A percentile compares a stretch with the other conserved stretches of the same genome.
Evolutionary conservation across 2,113 vertebrate species (phyloP).

Genomic region (Apistogramma diplotaenia): DNA sequence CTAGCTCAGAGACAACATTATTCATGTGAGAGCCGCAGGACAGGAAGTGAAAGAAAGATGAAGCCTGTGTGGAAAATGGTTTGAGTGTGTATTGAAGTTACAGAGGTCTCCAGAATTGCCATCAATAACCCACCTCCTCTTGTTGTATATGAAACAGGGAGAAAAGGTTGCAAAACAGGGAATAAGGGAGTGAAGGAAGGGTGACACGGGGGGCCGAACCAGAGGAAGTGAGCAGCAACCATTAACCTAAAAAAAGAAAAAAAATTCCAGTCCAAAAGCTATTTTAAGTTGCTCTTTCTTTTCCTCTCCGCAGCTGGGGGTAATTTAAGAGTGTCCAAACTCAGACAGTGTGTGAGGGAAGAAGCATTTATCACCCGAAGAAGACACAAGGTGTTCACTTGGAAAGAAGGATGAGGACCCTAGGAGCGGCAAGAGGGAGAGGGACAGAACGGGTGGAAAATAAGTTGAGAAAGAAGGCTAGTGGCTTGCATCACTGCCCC

Average conservation of each 20-base stretch:
- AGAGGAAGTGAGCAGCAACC: constrained; percentile 44
- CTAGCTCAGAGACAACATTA: constrained; percentile 73
- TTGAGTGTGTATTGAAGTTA: constrained; percentile 28
- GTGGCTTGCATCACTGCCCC: constrained; percentile 1
- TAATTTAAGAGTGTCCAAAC: constrained; percentile 73
- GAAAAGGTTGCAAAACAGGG: constrained; percentile 21
- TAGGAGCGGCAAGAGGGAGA: constrained; percentile 10
- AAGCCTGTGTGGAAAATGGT: constrained; percentile 39
- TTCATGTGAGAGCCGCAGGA: constrained; percentile 65
- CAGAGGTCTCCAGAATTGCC: constrained; percentile 65
- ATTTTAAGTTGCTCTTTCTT: constrained; percentile 69
- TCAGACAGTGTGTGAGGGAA: constrained; percentile 53
- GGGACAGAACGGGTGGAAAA: constrained; percentile 9
- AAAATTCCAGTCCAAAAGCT: constrained; percentile 61
- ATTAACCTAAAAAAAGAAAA: constrained; percentile 59
- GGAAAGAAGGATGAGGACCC: constrained; percentile 52
- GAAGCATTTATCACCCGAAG: constrained; percentile 71
- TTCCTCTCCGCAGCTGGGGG: constrained; percentile 57
- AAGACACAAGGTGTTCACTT: constrained; percentile 67
- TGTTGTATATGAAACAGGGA: constrained; percentile 20
- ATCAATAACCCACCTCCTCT: constrained; percentile 73
- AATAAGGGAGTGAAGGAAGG: constrained; percentile 27
- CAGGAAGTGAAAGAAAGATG: constrained; percentile 53
- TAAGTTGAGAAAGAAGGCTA: background rate
- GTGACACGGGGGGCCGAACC: constrained; percentile 26